Evolutionary conservation across 1,140 invertebrate species (phyloP).

Genomic region (Portunus trituberculatus): DNA sequence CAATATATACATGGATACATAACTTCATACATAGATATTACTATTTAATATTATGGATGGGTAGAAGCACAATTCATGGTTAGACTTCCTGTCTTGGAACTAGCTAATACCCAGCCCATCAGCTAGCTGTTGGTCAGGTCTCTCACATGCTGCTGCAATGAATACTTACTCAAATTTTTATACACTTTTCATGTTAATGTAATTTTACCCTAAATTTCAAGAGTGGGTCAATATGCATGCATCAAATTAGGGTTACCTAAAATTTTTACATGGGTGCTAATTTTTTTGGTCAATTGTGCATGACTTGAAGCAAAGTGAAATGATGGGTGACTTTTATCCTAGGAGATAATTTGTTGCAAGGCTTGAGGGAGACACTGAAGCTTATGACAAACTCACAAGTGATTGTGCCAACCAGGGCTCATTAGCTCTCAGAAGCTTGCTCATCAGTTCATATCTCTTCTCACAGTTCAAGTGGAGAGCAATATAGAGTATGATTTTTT

Average conservation of each 20-base stretch:
- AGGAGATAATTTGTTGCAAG: conserved; percentile 47
- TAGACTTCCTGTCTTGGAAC: conserved; percentile 60
- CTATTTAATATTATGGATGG: conserved; percentile 63
- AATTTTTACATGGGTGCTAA: neutral
- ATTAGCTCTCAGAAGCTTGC: conserved; percentile 57
- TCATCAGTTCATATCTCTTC: conserved; percentile 38
- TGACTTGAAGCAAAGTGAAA: neutral
- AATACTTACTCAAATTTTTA: conserved; percentile 1
- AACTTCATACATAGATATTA: conserved; percentile 26
- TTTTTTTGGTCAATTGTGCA: neutral
- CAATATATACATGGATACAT: conserved; percentile 42
- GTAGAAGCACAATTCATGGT: conserved; percentile 71
- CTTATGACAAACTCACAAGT: conserved; percentile 51
- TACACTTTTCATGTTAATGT: neutral
- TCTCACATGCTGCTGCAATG: conserved; percentile 44
- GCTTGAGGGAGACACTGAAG: conserved; percentile 44
- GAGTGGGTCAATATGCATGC: neutral
- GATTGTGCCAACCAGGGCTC: conserved; percentile 65
- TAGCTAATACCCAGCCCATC: conserved; percentile 67
- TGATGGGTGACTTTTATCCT: neutral
- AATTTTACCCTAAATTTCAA: neutral
- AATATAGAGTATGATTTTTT: conserved; percentile 60
- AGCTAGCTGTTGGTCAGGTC: conserved; percentile 27
- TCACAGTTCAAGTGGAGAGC: conserved; percentile 45
- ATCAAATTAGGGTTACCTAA: neutral